A percentile compares a stretch with the other conserved stretches of the same genome.
Evolutionary conservation across 2,888 invertebrate genomes (phyloP).

Genomic region (Drosophila diplacantha): DNA sequence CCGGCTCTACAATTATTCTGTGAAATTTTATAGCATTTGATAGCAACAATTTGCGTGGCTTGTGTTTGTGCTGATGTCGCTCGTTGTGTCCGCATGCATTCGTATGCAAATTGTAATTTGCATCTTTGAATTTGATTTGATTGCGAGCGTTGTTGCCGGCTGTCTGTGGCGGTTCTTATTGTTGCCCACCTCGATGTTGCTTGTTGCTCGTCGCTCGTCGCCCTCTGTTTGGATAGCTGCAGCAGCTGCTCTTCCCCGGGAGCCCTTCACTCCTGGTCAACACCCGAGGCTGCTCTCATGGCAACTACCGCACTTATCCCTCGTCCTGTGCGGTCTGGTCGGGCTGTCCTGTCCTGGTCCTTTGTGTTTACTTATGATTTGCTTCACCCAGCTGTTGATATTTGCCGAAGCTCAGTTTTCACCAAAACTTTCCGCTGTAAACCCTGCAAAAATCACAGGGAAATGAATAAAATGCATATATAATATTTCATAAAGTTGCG

Average conservation of each 20-base stretch:
- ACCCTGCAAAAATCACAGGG: slow-evolving; percentile 35
- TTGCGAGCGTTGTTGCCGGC: slow-evolving; percentile 24
- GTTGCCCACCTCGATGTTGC: slow-evolving; percentile 40
- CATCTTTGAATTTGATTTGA: slow-evolving; percentile 65
- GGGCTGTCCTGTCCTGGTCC: slow-evolving; percentile 12
- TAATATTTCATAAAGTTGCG: slow-evolving; percentile 35
- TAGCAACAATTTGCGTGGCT: slow-evolving; percentile 36
- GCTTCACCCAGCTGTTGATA: slow-evolving; percentile 33
- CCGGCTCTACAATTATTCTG: slow-evolving; percentile 23
- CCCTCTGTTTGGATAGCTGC: slow-evolving; percentile 27
- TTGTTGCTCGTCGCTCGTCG: slow-evolving; percentile 44
- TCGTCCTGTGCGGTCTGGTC: slow-evolving; percentile 18
- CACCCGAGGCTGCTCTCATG: slow-evolving; percentile 62
- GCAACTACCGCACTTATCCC: slow-evolving; percentile 49
- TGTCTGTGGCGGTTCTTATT: slow-evolving; percentile 43
- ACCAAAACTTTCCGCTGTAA: slow-evolving; percentile 36
- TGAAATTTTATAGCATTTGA: slow-evolving; percentile 41
- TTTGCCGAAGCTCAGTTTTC: slow-evolving; percentile 33
- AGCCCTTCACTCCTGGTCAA: slow-evolving; percentile 34
- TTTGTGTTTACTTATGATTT: slow-evolving; percentile 59
- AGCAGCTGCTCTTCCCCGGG: slow-evolving; percentile 10
- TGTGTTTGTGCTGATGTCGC: slow-evolving; percentile 23
- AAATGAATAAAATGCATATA: slow-evolving; percentile 38
- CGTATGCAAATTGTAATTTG: slow-evolving; percentile 70
- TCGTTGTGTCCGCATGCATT: slow-evolving; percentile 43